These are phyloP conservation scores for Sarcoramphus papa DNA, from an alignment of 2,797 vertebrate species.

Conservation along the genomic window DNA sequence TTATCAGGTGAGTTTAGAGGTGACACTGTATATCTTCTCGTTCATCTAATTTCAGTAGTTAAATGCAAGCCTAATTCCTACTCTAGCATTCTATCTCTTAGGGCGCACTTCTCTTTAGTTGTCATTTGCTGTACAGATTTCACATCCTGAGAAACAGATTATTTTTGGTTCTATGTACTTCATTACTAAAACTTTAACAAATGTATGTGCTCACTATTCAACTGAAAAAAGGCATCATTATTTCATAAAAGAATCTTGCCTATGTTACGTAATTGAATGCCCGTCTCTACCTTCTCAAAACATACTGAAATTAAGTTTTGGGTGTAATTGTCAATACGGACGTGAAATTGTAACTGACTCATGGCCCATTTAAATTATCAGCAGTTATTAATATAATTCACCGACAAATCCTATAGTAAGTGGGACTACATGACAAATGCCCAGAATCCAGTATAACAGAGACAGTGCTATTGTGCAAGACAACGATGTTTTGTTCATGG, in stretches of 20 bases:
- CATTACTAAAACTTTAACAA: not conserved
- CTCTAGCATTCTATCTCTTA: not conserved
- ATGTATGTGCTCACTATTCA: not conserved
- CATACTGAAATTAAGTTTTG: not conserved
- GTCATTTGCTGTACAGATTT: not conserved
- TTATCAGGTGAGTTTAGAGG: slow-evolving; percentile 84
- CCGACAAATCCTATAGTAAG: not conserved
- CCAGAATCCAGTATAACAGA: not conserved
- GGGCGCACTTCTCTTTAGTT: not conserved
- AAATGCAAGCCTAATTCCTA: not conserved
- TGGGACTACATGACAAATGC: not conserved
- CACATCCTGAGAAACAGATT: not conserved
- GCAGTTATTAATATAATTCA: not conserved
- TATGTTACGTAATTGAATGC: not conserved
- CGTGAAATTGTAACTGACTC: not conserved
- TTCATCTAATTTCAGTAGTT: not conserved
- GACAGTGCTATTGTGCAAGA: not conserved
- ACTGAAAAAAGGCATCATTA: not conserved
- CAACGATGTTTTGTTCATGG: not conserved
- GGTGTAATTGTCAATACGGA: not conserved
- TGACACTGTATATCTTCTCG: not conserved
- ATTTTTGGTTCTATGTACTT: not conserved
- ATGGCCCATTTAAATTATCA: not conserved
- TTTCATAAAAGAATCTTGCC: not conserved
- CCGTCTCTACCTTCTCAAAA: not conserved